Conservation (phyloP, 2,888 invertebrate genomes). For the Encarsia formosa region DNA sequence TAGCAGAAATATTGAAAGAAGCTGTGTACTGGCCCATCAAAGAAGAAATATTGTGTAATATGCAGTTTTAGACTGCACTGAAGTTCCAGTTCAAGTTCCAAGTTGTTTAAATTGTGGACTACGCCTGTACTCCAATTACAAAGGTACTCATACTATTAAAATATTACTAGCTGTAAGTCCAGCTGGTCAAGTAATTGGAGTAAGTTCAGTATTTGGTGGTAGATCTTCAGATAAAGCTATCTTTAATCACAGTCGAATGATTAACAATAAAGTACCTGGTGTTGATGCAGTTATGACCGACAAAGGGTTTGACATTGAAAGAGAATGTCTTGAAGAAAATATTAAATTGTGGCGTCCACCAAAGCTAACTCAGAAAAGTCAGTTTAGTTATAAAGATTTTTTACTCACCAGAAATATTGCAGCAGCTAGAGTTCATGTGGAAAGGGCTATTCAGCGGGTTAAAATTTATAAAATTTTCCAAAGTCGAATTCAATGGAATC, state of each 20-base stretch:
- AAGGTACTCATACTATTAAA: background rate
- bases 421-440: slow-evolving; percentile 1
- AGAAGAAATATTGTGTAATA: background rate
- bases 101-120: background rate
- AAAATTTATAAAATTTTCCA: background rate
- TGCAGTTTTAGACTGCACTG: background rate
- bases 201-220: background rate
- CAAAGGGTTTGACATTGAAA: background rate
- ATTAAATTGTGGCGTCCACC: no score
- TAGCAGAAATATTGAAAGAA: background rate
- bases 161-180: background rate
- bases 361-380: no score
- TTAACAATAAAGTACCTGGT: background rate
- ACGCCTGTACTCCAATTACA: background rate
- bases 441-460: slow-evolving; percentile 2
- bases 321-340: no score
- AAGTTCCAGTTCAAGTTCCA: background rate
- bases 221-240: background rate
- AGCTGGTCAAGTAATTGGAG: background rate
- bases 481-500: background rate
- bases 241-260: background rate
- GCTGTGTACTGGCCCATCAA: background rate
- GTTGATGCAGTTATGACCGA: background rate
- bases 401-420: background rate
- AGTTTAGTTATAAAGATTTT: background rate